phyloP scores from a whole-genome alignment of 1,140 invertebrate genomes.

The Thalassaphorura encarpata region DNA sequence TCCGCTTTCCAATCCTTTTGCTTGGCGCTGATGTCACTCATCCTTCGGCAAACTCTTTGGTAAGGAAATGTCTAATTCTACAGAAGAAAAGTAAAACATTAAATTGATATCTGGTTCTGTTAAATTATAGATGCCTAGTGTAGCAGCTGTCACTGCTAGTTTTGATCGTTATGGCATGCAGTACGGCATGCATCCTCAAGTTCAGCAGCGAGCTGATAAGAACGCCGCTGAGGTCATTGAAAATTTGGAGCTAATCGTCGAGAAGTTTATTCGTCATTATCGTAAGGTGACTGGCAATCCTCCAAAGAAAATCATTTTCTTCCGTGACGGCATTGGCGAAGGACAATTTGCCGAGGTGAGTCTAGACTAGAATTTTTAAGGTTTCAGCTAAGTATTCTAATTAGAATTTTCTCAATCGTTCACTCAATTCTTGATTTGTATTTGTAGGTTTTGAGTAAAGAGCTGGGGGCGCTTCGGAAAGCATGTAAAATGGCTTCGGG shows the following conservation, averaged over 20 bases:
- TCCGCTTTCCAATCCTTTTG: slow-evolving; percentile 58
- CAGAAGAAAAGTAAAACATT: background rate
- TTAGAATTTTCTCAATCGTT: background rate
- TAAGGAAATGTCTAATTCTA: background rate
- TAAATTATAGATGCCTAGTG: slow-evolving; percentile 3
- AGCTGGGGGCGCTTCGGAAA: slow-evolving; percentile 53
- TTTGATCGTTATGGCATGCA: slow-evolving; percentile 13
- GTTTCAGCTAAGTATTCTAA: slow-evolving; percentile 29
- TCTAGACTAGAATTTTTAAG: too few relatives aligned
- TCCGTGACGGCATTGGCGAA: slow-evolving; percentile 41
- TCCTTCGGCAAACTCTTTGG: slow-evolving; percentile 50
- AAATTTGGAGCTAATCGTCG: slow-evolving; percentile 32
- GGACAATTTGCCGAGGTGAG: slow-evolving; percentile 39
- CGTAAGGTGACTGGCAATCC: slow-evolving; percentile 11
- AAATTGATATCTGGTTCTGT: too few relatives aligned
- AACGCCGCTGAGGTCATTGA: slow-evolving; percentile 32
- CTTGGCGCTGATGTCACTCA: slow-evolving; percentile 83
- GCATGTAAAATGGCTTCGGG: slow-evolving; percentile 53
- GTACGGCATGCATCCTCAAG: slow-evolving; percentile 11
- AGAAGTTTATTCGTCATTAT: slow-evolving; percentile 32
- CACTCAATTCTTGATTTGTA: slow-evolving; percentile 1
- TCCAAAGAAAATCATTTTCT: slow-evolving; percentile 39
- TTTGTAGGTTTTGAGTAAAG: slow-evolving; percentile 42
- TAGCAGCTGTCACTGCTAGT: slow-evolving; percentile 20
- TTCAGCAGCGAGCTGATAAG: slow-evolving; percentile 1